These are phyloP conservation scores for Microdon myrmicae DNA, from an alignment of 2,888 invertebrate species.

Conservation along the genomic window DNA sequence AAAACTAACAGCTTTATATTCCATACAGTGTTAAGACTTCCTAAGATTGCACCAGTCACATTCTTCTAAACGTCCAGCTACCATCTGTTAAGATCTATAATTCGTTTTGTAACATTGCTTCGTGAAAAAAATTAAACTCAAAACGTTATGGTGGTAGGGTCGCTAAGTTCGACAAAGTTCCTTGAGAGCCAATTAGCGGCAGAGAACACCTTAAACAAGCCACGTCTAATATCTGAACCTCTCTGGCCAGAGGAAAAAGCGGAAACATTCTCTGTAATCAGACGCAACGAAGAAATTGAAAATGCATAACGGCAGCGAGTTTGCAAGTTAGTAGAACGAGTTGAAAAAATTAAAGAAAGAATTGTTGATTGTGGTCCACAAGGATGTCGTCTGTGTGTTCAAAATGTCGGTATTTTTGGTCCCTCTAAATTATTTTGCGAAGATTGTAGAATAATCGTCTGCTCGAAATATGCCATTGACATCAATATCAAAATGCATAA, in stretches of 20 bases:
- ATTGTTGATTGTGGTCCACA: conserved; percentile 65
- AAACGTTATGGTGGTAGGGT: too few relatives aligned
- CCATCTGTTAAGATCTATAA: too few relatives aligned
- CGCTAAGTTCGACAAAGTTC: too few relatives aligned
- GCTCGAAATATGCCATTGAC: conserved; percentile 89
- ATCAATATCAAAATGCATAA: conserved; percentile 65
- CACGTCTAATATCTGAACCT: conserved; percentile 66
- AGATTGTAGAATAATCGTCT: conserved; percentile 83
- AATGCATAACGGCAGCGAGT: conserved; percentile 80
- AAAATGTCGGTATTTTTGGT: conserved; percentile 79
- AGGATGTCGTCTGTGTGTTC: conserved; percentile 74
- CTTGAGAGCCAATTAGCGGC: too few relatives aligned
- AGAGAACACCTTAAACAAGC: too few relatives aligned
- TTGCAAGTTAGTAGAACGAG: conserved; percentile 78
- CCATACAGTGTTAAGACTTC: too few relatives aligned
- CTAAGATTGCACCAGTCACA: too few relatives aligned
- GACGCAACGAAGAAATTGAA: conserved; percentile 81
- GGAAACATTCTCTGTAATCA: conserved; percentile 76
- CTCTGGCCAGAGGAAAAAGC: conserved; percentile 71
- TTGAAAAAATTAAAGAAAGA: conserved; percentile 78
- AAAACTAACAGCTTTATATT: too few relatives aligned
- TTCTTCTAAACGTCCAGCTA: too few relatives aligned
- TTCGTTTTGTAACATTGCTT: too few relatives aligned
- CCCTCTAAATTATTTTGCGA: conserved; percentile 82
- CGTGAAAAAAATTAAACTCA: too few relatives aligned